phyloP scores from a whole-genome alignment of 1,140 invertebrate genomes.

The Cepaea nemoralis region DNA sequence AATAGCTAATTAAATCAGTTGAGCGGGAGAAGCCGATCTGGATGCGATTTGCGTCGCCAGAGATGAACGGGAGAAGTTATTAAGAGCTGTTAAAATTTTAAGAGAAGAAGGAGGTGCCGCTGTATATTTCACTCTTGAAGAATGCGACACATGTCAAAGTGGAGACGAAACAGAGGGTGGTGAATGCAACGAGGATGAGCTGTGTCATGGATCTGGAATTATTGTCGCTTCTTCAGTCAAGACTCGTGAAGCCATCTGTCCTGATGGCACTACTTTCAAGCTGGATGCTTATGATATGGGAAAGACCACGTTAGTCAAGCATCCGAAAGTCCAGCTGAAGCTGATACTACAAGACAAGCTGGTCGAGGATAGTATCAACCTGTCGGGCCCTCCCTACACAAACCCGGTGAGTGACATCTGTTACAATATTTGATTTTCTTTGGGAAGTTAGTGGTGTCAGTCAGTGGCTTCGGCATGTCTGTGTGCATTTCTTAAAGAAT shows the following conservation, averaged over 20 bases:
- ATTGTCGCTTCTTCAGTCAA: background rate
- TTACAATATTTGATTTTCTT: background rate
- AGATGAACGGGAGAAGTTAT: constrained; percentile 80
- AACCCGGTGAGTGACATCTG: constrained; percentile 82
- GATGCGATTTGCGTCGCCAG: constrained; percentile 94
- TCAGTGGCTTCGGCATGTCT: too few relatives aligned
- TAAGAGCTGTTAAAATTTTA: constrained; percentile 87
- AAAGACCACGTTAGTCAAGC: constrained; percentile 84
- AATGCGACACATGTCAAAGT: constrained; percentile 64
- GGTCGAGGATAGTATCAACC: constrained; percentile 85
- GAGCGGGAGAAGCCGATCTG: constrained; percentile 92
- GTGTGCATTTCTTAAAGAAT: too few relatives aligned
- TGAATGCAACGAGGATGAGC: constrained; percentile 19
- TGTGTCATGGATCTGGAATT: background rate
- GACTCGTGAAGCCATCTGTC: background rate
- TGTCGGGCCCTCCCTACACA: constrained; percentile 90
- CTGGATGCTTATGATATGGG: constrained; percentile 87
- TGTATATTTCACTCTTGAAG: constrained; percentile 91
- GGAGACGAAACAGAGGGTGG: constrained; percentile 20
- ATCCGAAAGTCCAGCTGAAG: constrained; percentile 84
- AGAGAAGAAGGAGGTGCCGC: constrained; percentile 91
- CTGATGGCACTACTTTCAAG: constrained; percentile 73
- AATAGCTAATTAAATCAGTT: too few relatives aligned
- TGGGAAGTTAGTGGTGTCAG: too few relatives aligned
- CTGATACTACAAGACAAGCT: constrained; percentile 85